Conservation (phyloP, 2,888 invertebrate species). For the Allophyes oxyacanthae region DNA sequence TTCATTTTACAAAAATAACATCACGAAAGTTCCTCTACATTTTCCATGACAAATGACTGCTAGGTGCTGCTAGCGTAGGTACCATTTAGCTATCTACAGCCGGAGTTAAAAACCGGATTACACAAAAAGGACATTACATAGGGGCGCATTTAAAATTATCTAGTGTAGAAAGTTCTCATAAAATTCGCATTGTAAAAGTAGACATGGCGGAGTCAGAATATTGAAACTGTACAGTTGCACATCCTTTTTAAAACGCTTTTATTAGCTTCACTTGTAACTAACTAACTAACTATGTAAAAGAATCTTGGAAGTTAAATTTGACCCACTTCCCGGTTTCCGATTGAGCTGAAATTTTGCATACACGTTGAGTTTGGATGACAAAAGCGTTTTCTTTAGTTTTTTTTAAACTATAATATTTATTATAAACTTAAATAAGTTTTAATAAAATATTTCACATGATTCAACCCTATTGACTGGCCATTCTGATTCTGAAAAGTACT, state of each 20-base stretch:
- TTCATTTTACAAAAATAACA: conserved; percentile 14
- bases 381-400: no score
- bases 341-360: no score
- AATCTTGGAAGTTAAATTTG: no score
- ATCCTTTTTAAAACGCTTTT: no score
- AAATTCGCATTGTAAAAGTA: conserved; percentile 26
- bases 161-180: conserved; percentile 9
- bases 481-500: no score
- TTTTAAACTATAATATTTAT: no score
- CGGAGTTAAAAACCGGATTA: conserved; percentile 16
- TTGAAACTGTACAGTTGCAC: conserved; percentile 2
- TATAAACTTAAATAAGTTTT: background rate
- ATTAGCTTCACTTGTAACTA: no score
- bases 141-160: conserved; percentile 16
- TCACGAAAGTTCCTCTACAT: conserved; percentile 10
- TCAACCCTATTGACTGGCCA: conserved; percentile 5
- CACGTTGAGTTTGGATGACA: no score
- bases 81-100: conserved; percentile 17
- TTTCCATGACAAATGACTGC: conserved; percentile 18
- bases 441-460: conserved; percentile 8
- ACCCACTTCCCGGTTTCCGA: no score
- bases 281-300: no score
- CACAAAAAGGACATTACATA: conserved; percentile 19
- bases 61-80: conserved; percentile 19
- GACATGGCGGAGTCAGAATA: conserved; percentile 3